Base-by-base conservation (phyloP, 35 echinoderm and acorn worm species). In the Diadema setosum region DNA sequence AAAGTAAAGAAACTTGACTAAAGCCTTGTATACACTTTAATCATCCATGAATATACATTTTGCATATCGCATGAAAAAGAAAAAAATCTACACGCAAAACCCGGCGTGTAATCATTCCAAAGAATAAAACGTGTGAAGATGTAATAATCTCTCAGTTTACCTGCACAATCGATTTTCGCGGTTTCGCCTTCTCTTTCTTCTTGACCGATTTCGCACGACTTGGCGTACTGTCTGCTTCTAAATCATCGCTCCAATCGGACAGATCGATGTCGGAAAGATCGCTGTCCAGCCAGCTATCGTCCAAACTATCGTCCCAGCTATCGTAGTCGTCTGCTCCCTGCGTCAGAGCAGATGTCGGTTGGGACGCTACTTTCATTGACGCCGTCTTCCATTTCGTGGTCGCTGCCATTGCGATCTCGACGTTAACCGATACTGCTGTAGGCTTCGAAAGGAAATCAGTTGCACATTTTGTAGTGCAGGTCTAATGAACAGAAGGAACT, bases 301-400 rank as follows among this genome's bases (percentile, higher is more conserved):
- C 63, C 63, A 26, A 67, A 34, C 63, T 67, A 67, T 67, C 63
- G 37, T 67, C 63, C 63, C 63, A 67, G 63, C 63, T 67, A 67
- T 67, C 63, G 2, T 29, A 67, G 21, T 67, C 63, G 1, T n/a
- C n/a, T n/a, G n/a, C n/a, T n/a, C n/a, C n/a, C n/a, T n/a, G n/a
- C n/a, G n/a, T n/a, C n/a, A n/a, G n/a, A n/a, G n/a, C n/a, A n/a
- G n/a, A n/a, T n/a, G n/a, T n/a, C n/a, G n/a, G n/a, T n/a, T n/a
- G n/a, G n/a, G n/a, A n/a, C n/a, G n/a, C n/a, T n/a, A n/a, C n/a
- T n/a, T 29, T 67, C 63, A 33, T 67, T 34, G 63, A 67, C 26
- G 37, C 37, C 2, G 63, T 15, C 20, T 18, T 26, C n/a, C 27
- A 67, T 18, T 67, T 67, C 63, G 63, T 33, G 6, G 37, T 26